Percentiles rank a stretch among this genome's conserved stretches.
Evolutionary conservation across 2,113 vertebrate genomes (phyloP).

Genomic region (Puntigrus tetrazona): DNA sequence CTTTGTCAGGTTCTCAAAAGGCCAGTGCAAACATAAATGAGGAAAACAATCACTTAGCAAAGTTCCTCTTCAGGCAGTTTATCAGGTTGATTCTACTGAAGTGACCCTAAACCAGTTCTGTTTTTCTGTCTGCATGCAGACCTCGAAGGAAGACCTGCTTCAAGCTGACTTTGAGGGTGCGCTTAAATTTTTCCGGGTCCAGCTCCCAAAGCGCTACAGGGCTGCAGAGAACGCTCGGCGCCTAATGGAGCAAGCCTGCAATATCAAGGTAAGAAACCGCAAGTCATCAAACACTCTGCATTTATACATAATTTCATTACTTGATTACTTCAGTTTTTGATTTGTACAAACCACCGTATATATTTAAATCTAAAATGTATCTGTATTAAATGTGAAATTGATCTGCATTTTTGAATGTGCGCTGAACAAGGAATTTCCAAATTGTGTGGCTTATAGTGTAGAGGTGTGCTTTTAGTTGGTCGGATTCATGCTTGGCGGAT

Average conservation of each 20-base stretch:
- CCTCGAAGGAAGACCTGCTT: slow-evolving; percentile 96
- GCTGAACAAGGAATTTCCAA: neutral
- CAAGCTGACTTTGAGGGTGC: slow-evolving; percentile 99
- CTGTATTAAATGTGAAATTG: neutral
- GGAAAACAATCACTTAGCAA: neutral
- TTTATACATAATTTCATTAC: neutral
- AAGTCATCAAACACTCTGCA: neutral
- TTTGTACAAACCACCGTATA: neutral
- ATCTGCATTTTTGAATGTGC: neutral
- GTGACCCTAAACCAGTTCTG: slow-evolving; percentile 22
- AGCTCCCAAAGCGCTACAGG: slow-evolving; percentile 96
- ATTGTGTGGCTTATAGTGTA: neutral
- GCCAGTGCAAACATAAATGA: neutral
- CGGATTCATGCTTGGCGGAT: neutral
- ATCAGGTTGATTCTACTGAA: slow-evolving; percentile 51
- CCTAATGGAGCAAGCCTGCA: slow-evolving; percentile 98
- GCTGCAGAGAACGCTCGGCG: slow-evolving; percentile 95
- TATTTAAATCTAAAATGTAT: neutral
- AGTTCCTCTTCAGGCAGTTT: neutral
- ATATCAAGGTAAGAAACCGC: slow-evolving; percentile 87
- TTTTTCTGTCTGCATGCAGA: slow-evolving; percentile 72
- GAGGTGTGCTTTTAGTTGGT: neutral
- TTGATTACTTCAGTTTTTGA: neutral
- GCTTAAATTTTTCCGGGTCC: slow-evolving; percentile 97
- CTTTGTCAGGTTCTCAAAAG: neutral